Percentiles rank a stretch among this genome's conserved stretches.
phyloP scores from a whole-genome alignment of 2,113 vertebrate genomes.

The Thomomys bottae region DNA sequence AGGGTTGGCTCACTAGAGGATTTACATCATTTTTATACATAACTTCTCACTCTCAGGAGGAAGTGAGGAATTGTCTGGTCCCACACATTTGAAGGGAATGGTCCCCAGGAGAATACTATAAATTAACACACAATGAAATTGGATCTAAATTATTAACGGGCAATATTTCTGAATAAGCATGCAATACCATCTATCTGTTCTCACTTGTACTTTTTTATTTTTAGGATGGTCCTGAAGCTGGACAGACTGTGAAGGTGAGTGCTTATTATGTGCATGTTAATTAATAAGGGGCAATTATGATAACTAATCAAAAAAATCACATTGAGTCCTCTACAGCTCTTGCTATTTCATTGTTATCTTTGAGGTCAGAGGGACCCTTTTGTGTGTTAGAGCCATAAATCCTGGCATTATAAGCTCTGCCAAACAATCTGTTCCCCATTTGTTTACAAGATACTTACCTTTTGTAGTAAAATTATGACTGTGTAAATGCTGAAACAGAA shows the following conservation, averaged over 20 bases:
- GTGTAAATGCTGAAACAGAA: conserved; percentile 30
- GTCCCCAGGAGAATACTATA: conserved; percentile 64
- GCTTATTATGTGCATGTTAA: conserved; percentile 83
- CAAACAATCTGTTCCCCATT: conserved; percentile 72
- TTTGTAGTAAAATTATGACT: conserved; percentile 69
- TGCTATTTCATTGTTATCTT: conserved; percentile 74
- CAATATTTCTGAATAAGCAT: conserved; percentile 83
- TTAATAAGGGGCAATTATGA: conserved; percentile 81
- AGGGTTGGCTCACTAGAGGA: conserved; percentile 46
- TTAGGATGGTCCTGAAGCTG: conserved; percentile 94
- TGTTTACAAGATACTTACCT: conserved; percentile 69
- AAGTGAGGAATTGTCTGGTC: conserved; percentile 67
- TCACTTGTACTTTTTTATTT: conserved; percentile 80
- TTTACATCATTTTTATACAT: conserved; percentile 60
- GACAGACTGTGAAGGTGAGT: conserved; percentile 97
- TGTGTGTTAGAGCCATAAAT: conserved; percentile 70
- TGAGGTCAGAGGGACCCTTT: conserved; percentile 75
- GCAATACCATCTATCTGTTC: conserved; percentile 69
- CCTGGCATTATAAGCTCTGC: conserved; percentile 69
- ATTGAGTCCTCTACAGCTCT: conserved; percentile 71
- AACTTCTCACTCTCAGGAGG: conserved; percentile 47
- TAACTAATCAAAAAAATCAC: conserved; percentile 81
- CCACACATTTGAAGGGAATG: conserved; percentile 36
- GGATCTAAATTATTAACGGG: conserved; percentile 86
- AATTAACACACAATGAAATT: conserved; percentile 85